These are phyloP conservation scores for Rhogogaster chlorosoma DNA, from an alignment of 2,888 invertebrate species.

Conservation along the genomic window DNA sequence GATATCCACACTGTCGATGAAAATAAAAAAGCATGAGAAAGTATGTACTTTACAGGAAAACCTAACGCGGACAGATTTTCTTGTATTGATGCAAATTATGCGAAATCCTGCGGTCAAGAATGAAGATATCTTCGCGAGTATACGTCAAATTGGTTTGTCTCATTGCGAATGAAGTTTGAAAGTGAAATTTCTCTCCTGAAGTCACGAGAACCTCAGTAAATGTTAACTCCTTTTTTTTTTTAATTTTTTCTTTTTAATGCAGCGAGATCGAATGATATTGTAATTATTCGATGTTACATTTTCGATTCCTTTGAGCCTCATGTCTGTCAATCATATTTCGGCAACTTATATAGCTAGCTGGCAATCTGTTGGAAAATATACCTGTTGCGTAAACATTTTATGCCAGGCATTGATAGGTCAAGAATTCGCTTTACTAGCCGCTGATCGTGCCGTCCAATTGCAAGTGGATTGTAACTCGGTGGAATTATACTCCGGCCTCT, in stretches of 20 bases:
- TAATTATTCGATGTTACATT: neutral
- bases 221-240: neutral
- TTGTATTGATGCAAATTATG: neutral
- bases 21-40: neutral
- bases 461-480: neutral
- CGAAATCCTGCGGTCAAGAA: neutral
- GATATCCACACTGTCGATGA: neutral
- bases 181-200: slow-evolving; percentile 7
- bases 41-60: neutral
- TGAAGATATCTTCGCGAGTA: neutral
- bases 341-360: neutral
- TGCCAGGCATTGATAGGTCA: neutral
- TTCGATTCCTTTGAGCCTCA: neutral
- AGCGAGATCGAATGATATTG: neutral
- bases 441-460: neutral
- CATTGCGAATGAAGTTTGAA: neutral
- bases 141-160: neutral
- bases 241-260: neutral
- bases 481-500: neutral
- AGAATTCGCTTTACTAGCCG: neutral
- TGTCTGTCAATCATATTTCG: slow-evolving; percentile 41
- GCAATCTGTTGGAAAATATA: neutral
- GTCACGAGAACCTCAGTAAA: neutral
- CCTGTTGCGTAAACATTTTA: neutral
- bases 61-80: neutral